phyloP scores from a whole-genome alignment of 2,113 vertebrate genomes.

The Strix uralensis region DNA sequence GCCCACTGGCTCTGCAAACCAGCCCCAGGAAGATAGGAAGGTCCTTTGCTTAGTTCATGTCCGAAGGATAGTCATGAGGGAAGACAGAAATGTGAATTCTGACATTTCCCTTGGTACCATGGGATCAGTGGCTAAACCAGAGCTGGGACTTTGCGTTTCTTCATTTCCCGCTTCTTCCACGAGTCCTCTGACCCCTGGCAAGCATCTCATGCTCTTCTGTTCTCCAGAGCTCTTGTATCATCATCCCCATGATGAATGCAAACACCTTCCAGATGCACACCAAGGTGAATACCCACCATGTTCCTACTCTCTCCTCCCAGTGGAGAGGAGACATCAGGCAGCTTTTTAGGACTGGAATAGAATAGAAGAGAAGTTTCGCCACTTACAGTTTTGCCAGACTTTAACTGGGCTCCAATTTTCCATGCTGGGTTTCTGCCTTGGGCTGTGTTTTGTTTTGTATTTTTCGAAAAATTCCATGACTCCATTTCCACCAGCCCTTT shows the following conservation, averaged over 20 bases:
- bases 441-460: constrained; percentile 58
- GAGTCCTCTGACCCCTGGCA: background rate
- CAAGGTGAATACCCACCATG: background rate
- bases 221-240: background rate
- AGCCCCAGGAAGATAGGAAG: background rate
- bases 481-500: constrained; percentile 54
- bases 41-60: background rate
- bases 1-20: background rate
- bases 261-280: background rate
- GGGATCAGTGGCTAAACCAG: background rate
- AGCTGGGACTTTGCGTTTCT: background rate
- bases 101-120: background rate
- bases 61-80: background rate
- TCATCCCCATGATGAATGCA: background rate
- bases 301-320: background rate
- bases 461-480: constrained; percentile 61
- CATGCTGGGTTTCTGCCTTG: constrained; percentile 47
- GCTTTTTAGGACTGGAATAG: constrained; percentile 42
- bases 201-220: background rate
- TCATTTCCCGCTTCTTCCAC: background rate
- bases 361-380: constrained; percentile 31
- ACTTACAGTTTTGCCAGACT: constrained; percentile 33
- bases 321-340: background rate
- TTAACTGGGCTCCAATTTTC: constrained; percentile 42
- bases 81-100: background rate